Evolutionary conservation across 1,140 invertebrate genomes (phyloP).

Genomic region (Subanguina moxae): DNA sequence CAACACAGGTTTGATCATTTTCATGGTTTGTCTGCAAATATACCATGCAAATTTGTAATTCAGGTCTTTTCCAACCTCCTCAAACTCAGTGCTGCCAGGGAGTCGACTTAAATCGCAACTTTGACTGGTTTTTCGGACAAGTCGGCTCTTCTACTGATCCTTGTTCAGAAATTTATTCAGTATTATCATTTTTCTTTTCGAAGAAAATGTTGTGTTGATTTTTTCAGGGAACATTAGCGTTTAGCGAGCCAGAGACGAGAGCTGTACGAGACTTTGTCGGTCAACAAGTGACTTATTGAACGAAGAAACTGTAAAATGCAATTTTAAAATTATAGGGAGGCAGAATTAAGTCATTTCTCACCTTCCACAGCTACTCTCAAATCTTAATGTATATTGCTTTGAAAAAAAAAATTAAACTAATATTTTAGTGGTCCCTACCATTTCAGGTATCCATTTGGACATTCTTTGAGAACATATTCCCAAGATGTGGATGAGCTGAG

Average conservation of each 20-base stretch:
- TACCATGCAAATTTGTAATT: neutral
- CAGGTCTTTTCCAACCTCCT: constrained; percentile 52
- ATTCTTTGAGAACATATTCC: constrained; percentile 55
- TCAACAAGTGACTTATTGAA: constrained; percentile 12
- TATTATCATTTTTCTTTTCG: constrained; percentile 5
- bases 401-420: too few species aligned
- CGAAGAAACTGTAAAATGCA: too few species aligned
- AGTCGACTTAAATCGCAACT: constrained; percentile 51
- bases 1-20: constrained; percentile 35
- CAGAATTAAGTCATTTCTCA: constrained; percentile 52
- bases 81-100: constrained; percentile 55
- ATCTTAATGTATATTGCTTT: constrained; percentile 52
- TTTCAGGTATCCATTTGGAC: constrained; percentile 51
- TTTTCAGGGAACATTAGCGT: constrained; percentile 50
- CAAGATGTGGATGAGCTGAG: constrained; percentile 55
- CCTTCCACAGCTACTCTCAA: constrained; percentile 58
- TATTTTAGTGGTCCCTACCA: too few species aligned
- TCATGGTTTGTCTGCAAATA: neutral
- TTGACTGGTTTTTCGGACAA: constrained; percentile 58
- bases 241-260: constrained; percentile 55
- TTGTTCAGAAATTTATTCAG: constrained; percentile 58
- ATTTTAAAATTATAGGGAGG: constrained; percentile 7
- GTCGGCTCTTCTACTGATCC: constrained; percentile 58
- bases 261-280: constrained; percentile 55
- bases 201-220: constrained; percentile 3